Base-by-base conservation (phyloP, 2,113 vertebrate genomes). In the Dinomys branickii region DNA sequence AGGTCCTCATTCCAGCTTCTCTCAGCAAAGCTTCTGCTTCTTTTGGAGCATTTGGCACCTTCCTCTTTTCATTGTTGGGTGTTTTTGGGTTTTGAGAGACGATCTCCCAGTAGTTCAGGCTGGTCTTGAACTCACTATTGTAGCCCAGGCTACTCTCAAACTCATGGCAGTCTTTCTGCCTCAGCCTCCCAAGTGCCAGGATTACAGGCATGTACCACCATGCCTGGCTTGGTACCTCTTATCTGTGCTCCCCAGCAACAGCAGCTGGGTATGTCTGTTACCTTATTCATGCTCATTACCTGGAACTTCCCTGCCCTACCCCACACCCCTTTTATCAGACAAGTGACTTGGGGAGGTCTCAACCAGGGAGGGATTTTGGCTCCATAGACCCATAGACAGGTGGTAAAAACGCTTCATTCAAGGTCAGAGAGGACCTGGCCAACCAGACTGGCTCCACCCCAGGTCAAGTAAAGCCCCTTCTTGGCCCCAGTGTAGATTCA, bases 241-340 rank as follows among this genome's bases (percentile, higher is more conserved):
- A 78, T 88, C 81, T 94, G 58, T 65, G 38, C 11, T 54, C 58
- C 30, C 56, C 77, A 78, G 80, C 0, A 16, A 24, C 33, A 82
- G 83, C 89, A 97, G 87, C 96, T 90, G 88, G 82, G 50, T 22
- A 7, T 82, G 73, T 96, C 96, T 97, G 86, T 95, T 92, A 77
- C 47, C 26, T 83, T 73, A 12, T 85, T 94, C 54, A 17, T 7
- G 19, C 33, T 67, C 41, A 33, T 90, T 92, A 77, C 90, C 81
- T 73, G 35, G 47, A 44, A 71, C 77, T 87, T 63, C 47, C 61
- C 50, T n/a, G 33, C 10, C 73, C 82, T 22, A 35, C 26, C 2
- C n/a, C 44, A 56, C 5, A 17, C 30, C 30, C 0, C 73, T 81
- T 89, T 94, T 28, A 95, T 50, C 58, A 85, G 75, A 89, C 56